phyloP scores from a whole-genome alignment of 2,888 invertebrate species.

The Melikaiella ostensackeni region DNA sequence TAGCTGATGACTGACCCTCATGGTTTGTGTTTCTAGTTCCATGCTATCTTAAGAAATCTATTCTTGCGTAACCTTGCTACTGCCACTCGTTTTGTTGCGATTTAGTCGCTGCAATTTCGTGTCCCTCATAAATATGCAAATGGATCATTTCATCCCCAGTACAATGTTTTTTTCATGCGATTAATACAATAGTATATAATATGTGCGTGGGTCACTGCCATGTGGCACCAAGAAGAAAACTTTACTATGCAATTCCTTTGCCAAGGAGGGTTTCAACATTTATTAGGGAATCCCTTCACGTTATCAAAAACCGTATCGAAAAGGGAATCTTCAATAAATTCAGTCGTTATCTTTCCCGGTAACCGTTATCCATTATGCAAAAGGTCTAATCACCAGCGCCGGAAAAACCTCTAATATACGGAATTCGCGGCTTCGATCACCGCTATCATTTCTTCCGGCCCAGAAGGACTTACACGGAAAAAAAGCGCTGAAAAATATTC shows the following conservation, averaged over 20 bases:
- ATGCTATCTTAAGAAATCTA: too few relatives aligned
- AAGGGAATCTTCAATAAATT: conserved; percentile 27
- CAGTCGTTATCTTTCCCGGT: conserved; percentile 52
- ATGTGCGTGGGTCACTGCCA: too few relatives aligned
- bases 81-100: too few relatives aligned
- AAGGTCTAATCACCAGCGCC: conserved; percentile 55
- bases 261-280: background rate
- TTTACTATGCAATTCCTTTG: background rate
- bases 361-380: conserved; percentile 55
- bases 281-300: background rate
- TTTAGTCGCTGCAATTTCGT: too few relatives aligned
- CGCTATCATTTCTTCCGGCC: conserved; percentile 34
- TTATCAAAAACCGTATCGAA: conserved; percentile 9
- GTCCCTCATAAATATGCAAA: too few relatives aligned
- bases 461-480: conserved; percentile 49
- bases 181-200: too few relatives aligned
- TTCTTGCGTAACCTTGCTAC: too few relatives aligned
- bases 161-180: too few relatives aligned
- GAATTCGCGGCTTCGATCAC: conserved; percentile 41
- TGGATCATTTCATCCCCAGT: too few relatives aligned
- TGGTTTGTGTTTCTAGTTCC: too few relatives aligned
- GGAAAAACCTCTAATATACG: conserved; percentile 38
- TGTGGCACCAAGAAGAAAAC: background rate
- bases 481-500: too few relatives aligned
- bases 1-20: too few relatives aligned